Conservation (phyloP, 2,113 vertebrate genomes). For the Charadrius vociferus region DNA sequence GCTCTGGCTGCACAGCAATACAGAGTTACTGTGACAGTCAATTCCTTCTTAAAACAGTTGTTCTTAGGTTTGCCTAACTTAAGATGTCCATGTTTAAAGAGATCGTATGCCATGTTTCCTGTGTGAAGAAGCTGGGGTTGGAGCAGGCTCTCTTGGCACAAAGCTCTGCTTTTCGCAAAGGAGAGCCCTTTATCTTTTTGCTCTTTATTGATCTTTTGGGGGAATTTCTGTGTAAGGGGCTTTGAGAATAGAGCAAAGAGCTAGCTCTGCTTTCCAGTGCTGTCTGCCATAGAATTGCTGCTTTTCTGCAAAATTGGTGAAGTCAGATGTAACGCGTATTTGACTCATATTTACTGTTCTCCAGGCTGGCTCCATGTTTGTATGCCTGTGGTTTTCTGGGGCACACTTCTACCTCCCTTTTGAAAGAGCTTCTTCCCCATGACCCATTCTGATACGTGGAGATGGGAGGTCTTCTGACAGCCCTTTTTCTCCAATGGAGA, state of each 20-base stretch:
- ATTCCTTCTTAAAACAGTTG: neutral
- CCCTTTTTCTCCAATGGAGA: slow-evolving; percentile 44
- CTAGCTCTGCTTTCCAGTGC: neutral
- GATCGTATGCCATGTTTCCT: fast-evolving
- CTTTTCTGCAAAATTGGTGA: neutral
- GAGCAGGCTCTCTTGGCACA: neutral
- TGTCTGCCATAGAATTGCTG: neutral
- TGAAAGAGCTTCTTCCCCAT: slow-evolving; percentile 10
- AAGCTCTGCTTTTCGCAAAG: neutral
- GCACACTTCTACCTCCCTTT: slow-evolving; percentile 54
- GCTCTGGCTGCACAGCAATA: neutral
- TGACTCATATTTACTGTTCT: neutral
- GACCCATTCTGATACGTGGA: neutral
- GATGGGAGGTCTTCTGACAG: slow-evolving; percentile 33
- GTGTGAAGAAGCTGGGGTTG: neutral
- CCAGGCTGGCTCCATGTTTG: neutral
- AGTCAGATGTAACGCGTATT: neutral
- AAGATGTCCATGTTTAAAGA: neutral
- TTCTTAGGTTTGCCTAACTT: neutral
- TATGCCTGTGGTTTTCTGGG: neutral
- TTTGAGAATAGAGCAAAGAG: neutral
- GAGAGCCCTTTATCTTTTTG: neutral
- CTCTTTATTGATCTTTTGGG: neutral
- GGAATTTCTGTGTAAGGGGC: neutral
- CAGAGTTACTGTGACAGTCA: neutral